Evolutionary conservation across 2,113 vertebrate species (phyloP).

Genomic region (Trogon surrucura): DNA sequence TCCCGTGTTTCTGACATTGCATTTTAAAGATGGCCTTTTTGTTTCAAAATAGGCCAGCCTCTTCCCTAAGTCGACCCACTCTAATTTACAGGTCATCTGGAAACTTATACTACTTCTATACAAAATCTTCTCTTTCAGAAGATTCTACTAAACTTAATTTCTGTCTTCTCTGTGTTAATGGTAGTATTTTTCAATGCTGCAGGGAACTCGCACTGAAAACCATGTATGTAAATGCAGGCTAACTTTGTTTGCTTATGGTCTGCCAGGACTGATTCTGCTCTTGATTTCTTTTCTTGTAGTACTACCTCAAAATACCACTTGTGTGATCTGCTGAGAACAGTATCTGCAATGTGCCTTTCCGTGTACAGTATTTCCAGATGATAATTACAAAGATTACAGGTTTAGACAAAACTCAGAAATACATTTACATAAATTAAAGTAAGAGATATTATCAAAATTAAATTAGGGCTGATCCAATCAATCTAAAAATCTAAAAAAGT

Average conservation of each 20-base stretch:
- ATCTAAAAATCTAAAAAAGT: constrained; percentile 21
- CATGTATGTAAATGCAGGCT: background rate
- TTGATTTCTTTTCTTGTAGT: background rate
- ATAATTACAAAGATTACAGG: background rate
- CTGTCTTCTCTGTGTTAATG: background rate
- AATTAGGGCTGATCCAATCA: background rate
- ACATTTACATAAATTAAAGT: constrained; percentile 18
- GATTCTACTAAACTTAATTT: background rate
- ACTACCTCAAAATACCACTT: background rate
- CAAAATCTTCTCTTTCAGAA: background rate
- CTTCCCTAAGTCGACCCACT: background rate
- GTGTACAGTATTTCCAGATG: background rate
- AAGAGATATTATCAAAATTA: constrained; percentile 39
- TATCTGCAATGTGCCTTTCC: background rate
- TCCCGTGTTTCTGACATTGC: background rate
- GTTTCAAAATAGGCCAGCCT: background rate
- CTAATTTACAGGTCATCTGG: background rate
- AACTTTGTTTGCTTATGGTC: background rate
- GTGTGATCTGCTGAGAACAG: background rate
- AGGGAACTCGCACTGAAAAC: background rate
- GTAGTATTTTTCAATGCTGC: background rate
- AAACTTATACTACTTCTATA: background rate
- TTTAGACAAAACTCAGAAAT: constrained; percentile 33
- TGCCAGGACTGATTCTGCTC: background rate
- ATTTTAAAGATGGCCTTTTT: background rate